Evolutionary conservation across 2,113 vertebrate species (phyloP), one percentile per base, ranked within the genome.

Genomic region (Scartelaos histophorus): DNA sequence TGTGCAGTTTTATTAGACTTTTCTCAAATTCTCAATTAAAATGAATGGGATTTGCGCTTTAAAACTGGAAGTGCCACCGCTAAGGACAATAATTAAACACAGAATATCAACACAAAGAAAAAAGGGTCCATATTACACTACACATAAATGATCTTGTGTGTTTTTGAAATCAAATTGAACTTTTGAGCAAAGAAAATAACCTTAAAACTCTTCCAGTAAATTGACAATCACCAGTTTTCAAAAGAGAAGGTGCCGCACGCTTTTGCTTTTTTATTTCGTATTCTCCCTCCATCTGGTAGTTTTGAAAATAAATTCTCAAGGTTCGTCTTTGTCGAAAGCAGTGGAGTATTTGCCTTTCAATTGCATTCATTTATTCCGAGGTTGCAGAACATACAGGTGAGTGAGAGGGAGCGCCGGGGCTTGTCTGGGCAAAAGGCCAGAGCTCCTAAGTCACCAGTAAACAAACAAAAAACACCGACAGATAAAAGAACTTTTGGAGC

Each of bases 261-360:
- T 22, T 22, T 29, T 56, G n/a, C 11, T 11, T 56, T 56, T 56
- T 38, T 64, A 38, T 17, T 38, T 65, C 4, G n/a, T 7, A 17
- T 38, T 5, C 35, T 5, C 35, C 10, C 38, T 43, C 35, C 0
- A 1, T 34, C 3, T 12, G 21, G 0, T 21, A 0, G 9, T 35
- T 58, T 64, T 19, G n/a, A 29, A 74, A 64, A 80, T 76, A 3
- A 76, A 71, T 81, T 79, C 29, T 64, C 71, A 78, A 68, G 60
- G 71, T 81, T 65, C 34, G 78, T 76, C 29, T 75, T 29, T 53
- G 66, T 64, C 70, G 69, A 75, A 19, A 66, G 29, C 68, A 67
- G 25, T 13, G 45, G 66, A 22, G 22, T n/a, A 13, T n/a, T 70
- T 24, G 62, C 73, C 54, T 66, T 61, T 67, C 46, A 68, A 70